A percentile compares a stretch with the other conserved stretches of the same genome.
Conservation (phyloP, 2,113 vertebrate genomes). For the Cebidichthys violaceus region DNA sequence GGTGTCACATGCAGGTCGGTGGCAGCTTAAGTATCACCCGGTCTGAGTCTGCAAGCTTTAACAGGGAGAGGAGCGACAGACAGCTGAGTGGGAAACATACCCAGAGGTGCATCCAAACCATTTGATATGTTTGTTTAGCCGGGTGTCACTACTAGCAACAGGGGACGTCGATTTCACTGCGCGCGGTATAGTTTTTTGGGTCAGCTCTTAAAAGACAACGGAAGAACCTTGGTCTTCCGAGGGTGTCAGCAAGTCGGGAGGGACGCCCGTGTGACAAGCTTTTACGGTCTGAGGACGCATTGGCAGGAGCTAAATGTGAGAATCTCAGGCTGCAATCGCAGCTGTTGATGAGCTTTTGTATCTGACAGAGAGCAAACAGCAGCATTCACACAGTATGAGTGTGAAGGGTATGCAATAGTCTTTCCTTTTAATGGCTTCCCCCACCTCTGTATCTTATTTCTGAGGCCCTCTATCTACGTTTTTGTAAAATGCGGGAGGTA, state of each 20-base stretch:
- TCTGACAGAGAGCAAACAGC: not conserved
- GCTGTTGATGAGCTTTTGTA: constrained; percentile 36
- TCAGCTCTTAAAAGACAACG: constrained; percentile 44
- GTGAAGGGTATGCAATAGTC: not conserved
- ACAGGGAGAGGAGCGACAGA: constrained; percentile 71
- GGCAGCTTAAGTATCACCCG: constrained; percentile 53
- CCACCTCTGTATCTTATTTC: not conserved
- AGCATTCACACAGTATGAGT: not conserved
- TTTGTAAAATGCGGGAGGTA: not conserved
- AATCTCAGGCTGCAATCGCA: constrained; percentile 14
- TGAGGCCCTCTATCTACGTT: not conserved
- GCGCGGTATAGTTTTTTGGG: constrained; percentile 40
- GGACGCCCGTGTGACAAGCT: constrained; percentile 10
- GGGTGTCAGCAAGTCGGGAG: constrained; percentile 40
- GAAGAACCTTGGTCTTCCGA: constrained; percentile 34
- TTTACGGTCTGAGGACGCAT: constrained; percentile 26
- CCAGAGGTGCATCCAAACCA: constrained; percentile 73
- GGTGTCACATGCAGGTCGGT: constrained; percentile 50
- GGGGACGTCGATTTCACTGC: constrained; percentile 47
- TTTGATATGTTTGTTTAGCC: constrained; percentile 79
- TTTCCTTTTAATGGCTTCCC: not conserved
- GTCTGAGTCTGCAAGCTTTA: constrained; percentile 58
- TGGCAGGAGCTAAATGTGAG: constrained; percentile 22
- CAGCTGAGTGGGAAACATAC: constrained; percentile 71
- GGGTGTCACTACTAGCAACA: constrained; percentile 75